Evolutionary conservation across 1,140 invertebrate genomes (phyloP).

Genomic region (Chrysoperla carnea): DNA sequence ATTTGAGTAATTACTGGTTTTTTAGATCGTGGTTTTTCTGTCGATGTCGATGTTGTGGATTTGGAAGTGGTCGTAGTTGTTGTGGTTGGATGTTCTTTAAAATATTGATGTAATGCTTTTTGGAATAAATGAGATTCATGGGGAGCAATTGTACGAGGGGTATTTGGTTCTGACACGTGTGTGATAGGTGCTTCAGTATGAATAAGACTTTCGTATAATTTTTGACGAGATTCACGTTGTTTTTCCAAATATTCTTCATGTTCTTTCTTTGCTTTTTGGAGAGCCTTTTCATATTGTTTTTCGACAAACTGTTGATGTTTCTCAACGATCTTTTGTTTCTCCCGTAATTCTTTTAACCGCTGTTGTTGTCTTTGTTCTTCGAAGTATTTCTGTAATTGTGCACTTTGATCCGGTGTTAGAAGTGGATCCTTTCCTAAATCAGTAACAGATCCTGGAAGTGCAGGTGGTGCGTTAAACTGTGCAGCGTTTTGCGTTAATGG

Average conservation of each 20-base stretch:
- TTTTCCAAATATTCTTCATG: constrained; percentile 41
- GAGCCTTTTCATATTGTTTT: constrained; percentile 46
- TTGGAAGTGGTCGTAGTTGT: constrained; percentile 23
- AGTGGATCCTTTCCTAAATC: constrained; percentile 23
- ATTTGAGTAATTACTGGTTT: constrained; percentile 13
- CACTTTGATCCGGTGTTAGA: constrained; percentile 28
- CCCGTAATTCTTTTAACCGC: constrained; percentile 23
- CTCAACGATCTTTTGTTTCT: constrained; percentile 43
- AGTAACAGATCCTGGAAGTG: not conserved
- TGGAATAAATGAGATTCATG: constrained; percentile 24
- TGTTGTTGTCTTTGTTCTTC: constrained; percentile 37
- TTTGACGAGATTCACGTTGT: constrained; percentile 27
- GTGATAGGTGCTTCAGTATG: not conserved
- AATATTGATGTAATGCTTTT: constrained; percentile 26
- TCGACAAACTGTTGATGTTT: constrained; percentile 49
- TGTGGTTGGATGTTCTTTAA: constrained; percentile 28
- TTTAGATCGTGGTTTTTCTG: constrained; percentile 8
- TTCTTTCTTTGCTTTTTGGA: constrained; percentile 41
- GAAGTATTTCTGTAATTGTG: constrained; percentile 31
- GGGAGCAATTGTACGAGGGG: constrained; percentile 21
- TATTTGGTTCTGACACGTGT: constrained; percentile 9
- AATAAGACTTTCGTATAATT: constrained; percentile 19
- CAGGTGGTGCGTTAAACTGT: constrained; percentile 1
- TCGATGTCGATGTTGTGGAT: constrained; percentile 20
- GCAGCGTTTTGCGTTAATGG: constrained; percentile 11